Percentiles rank a stretch among this genome's conserved stretches.
These are phyloP conservation scores for Eptesicus fuscus DNA, from an alignment of 2,113 vertebrate genomes.

Conservation along the genomic window DNA sequence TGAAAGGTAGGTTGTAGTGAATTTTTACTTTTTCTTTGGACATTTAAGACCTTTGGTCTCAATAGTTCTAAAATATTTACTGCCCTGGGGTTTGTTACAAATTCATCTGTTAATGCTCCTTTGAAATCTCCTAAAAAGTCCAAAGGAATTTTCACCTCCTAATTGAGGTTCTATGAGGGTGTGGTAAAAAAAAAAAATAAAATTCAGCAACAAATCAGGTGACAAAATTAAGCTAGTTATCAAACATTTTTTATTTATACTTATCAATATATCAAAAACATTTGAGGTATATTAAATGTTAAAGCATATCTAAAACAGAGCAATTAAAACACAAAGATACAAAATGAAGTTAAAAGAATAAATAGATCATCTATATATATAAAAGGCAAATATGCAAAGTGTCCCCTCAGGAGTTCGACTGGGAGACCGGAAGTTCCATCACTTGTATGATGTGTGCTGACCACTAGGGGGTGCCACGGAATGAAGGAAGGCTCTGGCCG, in stretches of 20 bases:
- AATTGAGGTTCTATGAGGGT: background rate
- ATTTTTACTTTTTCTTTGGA: background rate
- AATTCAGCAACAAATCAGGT: background rate
- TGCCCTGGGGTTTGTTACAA: background rate
- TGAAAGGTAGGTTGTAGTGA: background rate
- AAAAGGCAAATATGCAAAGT: too few relatives aligned
- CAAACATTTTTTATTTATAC: background rate
- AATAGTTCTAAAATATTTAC: slow-evolving; percentile 30
- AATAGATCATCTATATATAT: background rate
- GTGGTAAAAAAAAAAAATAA: background rate
- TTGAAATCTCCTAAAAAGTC: slow-evolving; percentile 31
- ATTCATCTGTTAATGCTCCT: background rate
- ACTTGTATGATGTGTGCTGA: too few relatives aligned
- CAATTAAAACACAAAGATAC: background rate
- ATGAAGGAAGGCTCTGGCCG: too few relatives aligned
- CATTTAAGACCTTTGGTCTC: slow-evolving; percentile 23
- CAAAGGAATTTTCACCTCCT: background rate
- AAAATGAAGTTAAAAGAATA: background rate
- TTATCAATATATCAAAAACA: background rate
- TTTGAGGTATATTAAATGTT: background rate
- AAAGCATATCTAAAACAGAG: background rate
- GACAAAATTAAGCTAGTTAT: background rate
- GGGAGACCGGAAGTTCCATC: too few relatives aligned
- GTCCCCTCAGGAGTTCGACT: too few relatives aligned
- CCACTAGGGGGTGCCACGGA: too few relatives aligned